Base-by-base conservation (phyloP, 2,888 invertebrate genomes). In the Helleia helle region DNA sequence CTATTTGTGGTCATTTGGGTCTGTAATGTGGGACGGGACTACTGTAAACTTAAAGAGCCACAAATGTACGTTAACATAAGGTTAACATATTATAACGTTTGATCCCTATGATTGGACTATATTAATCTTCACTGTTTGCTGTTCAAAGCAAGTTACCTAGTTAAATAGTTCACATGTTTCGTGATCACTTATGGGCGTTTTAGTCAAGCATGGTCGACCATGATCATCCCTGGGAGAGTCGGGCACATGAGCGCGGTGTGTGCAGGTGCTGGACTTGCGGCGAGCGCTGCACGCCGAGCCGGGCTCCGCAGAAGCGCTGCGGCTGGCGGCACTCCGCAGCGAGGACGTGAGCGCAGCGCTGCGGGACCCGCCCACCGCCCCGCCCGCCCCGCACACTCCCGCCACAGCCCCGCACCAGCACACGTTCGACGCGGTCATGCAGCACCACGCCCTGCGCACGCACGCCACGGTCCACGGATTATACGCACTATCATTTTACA, bases 181-280 rank as follows among this genome's bases (percentile, higher is more conserved):
- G 22, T 22, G 6, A 22, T 22, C 22, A 22, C 22, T 22, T 22
- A 5, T 22, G 22, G 22, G 8, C 22, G 22, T 22, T 22, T 22
- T 22, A 22, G 22, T 22, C 5, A 8, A 22, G 22, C 22, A 22
- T 22, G 22, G 5, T 22, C 22, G 22, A 7, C 22, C 8, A 22
- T 7, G 22, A n/a, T n/a, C n/a, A n/a, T 22, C 6, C 1, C 22
- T 2, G 22, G 2, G 5, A 22, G 22, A 22, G 22, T 5, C 3
- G 22, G 22, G 22, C 22, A 22, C 22, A 22, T 22, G 22, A 7
- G 54, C 59, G 55, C 53, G 56, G 55, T 65, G 68, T 62, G 60
- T 83, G 71, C 87, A 92, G 92, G 92, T 92, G 86, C 88, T 91
- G 88, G 92, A 92, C 86, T 87, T 92, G 74, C 90, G 91, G 84